These are phyloP conservation scores for Dasysyrphus albostriatus DNA, from an alignment of 2,888 invertebrate species.

Conservation along the genomic window DNA sequence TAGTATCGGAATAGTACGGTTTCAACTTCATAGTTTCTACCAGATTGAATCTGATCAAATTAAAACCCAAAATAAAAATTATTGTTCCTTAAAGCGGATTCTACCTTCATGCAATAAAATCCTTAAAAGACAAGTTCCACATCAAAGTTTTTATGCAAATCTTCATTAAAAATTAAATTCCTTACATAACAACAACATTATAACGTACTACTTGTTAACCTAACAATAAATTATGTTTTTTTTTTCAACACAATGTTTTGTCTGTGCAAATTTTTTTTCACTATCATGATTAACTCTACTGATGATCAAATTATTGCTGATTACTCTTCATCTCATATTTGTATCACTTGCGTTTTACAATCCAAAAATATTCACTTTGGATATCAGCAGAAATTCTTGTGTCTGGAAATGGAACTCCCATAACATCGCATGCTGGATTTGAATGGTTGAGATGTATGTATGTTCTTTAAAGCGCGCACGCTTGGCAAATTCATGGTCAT, in stretches of 20 bases:
- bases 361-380: constrained; percentile 46
- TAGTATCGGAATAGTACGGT: too few species aligned
- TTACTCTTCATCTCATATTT: constrained; percentile 5
- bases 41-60: too few species aligned
- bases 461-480: constrained; percentile 70
- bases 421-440: constrained; percentile 41
- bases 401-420: constrained; percentile 14
- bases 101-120: too few species aligned
- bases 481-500: constrained; percentile 78
- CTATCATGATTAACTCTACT: constrained; percentile 32
- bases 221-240: constrained; percentile 32
- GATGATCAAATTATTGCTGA: constrained; percentile 28
- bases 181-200: constrained; percentile 12
- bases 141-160: too few species aligned
- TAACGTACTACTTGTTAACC: constrained; percentile 7
- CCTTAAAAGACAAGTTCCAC: too few species aligned
- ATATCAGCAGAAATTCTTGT: constrained; percentile 35
- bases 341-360: constrained; percentile 37
- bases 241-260: not conserved
- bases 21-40: too few species aligned
- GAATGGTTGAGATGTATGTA: constrained; percentile 25
- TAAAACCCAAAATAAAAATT: too few species aligned
- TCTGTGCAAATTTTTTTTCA: not conserved
- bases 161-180: not conserved
- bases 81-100: too few species aligned